Base-by-base conservation (phyloP, 2,888 invertebrate species). In the Rhamnusium bicolor region DNA sequence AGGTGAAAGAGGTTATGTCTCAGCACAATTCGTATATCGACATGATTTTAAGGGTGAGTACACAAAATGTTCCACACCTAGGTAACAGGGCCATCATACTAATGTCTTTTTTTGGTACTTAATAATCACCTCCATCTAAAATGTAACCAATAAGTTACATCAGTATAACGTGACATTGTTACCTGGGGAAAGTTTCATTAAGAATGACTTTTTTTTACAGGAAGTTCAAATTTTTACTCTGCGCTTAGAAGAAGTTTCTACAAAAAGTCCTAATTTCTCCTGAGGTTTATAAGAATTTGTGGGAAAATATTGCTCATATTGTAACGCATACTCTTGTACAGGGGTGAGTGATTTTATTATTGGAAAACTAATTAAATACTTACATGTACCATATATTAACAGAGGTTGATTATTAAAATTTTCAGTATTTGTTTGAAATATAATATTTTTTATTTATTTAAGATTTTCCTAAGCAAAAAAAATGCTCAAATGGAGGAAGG, bases 401-500 rank as follows among this genome's bases (percentile, higher is more conserved):
- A n/a, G n/a, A n/a, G n/a, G n/a, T n/a, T n/a, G n/a, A n/a, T n/a
- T n/a, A n/a, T n/a, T n/a, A n/a, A n/a, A n/a, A n/a, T n/a, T n/a
- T n/a, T n/a, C n/a, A n/a, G n/a, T n/a, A n/a, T n/a, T n/a, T n/a
- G n/a, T n/a, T n/a, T n/a, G 2, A 5, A 5, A n/a, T 14, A 47
- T 4, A 14, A 47, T 16, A 6, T 51, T 16, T 18, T 16, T 5
- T 40, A 0, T 51, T 18, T 19, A 60, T 79, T 77, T 32, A 88
- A 91, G 95, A 29, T 98, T 95, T 89, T 94, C 97, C 0, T 94
- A 93, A 83, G 95, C 96, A 0, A 96, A 95, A 75, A n/a, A 98
- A 97, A 86, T 99, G 99, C 88, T 95, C 97, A 0, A 97, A 97
- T 81, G 98, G 97, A 21, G 99, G 99, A 0, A 90, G 99, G 47